phyloP scores from a whole-genome alignment of 2,888 invertebrate species.

The Leistus spinibarbis region DNA sequence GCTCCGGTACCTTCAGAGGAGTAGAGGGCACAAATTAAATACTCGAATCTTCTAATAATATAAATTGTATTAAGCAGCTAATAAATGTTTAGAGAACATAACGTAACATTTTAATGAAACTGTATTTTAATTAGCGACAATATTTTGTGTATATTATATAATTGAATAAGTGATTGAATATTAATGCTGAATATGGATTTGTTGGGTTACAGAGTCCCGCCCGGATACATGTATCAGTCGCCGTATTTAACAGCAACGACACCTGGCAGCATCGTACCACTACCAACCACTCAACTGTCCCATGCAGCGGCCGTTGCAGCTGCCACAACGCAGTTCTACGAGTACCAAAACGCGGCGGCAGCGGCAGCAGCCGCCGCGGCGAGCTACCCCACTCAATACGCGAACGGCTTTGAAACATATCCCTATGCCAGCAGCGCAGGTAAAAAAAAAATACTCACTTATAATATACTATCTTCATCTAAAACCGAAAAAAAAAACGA shows the following conservation, averaged over 20 bases:
- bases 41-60: too few relatives aligned
- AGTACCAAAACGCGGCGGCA: slow-evolving; percentile 73
- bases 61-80: too few relatives aligned
- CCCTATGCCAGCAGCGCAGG: slow-evolving; percentile 77
- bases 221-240: slow-evolving; percentile 78
- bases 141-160: background rate
- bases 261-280: slow-evolving; percentile 70
- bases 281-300: slow-evolving; percentile 68
- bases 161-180: background rate
- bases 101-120: too few relatives aligned
- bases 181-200: background rate
- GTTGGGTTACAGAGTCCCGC: slow-evolving; percentile 67
- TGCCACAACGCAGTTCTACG: slow-evolving; percentile 79
- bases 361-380: slow-evolving; percentile 75
- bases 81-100: too few relatives aligned
- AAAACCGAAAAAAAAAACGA: too few relatives aligned
- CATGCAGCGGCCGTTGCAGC: slow-evolving; percentile 80
- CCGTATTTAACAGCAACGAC: slow-evolving; percentile 70
- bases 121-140: too few relatives aligned
- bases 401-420: slow-evolving; percentile 74
- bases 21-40: too few relatives aligned
- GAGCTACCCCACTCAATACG: slow-evolving; percentile 74
- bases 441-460: slow-evolving; percentile 53
- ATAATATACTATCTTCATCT: background rate
- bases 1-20: too few relatives aligned